Evolutionary conservation across 2,888 invertebrate species (phyloP).

Genomic region (Ophraella communa): DNA sequence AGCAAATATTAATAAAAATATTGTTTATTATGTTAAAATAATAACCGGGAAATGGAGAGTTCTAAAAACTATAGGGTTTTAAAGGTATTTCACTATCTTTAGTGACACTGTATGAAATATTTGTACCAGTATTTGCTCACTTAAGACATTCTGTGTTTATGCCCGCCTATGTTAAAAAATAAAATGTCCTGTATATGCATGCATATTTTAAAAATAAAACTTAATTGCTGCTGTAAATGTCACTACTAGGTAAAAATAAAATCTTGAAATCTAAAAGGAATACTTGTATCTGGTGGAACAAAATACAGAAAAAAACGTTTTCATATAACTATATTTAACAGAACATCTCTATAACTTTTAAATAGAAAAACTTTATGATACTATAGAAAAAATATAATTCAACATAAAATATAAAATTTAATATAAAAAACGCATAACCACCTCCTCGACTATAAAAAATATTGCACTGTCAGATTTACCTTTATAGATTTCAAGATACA

Average conservation of each 20-base stretch:
- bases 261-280: background rate
- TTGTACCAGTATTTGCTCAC: background rate
- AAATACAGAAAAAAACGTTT: background rate
- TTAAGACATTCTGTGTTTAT: constrained; percentile 23
- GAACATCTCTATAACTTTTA: background rate
- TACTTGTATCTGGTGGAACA: background rate
- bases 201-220: constrained; percentile 33
- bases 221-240: constrained; percentile 27
- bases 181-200: too few species aligned
- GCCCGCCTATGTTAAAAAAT: too few species aligned
- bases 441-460: background rate
- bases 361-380: background rate
- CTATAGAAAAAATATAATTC: background rate
- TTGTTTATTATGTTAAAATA: background rate
- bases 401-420: background rate
- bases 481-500: background rate
- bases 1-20: background rate
- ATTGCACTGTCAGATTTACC: background rate
- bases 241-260: background rate
- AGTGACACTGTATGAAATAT: too few species aligned
- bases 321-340: background rate
- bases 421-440: background rate
- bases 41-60: background rate
- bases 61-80: too few species aligned
- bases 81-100: too few species aligned